A percentile compares a stretch with the other conserved stretches of the same genome.
Evolutionary conservation across 2,797 vertebrate genomes (phyloP).

Genomic region (Manis pentadactyla): DNA sequence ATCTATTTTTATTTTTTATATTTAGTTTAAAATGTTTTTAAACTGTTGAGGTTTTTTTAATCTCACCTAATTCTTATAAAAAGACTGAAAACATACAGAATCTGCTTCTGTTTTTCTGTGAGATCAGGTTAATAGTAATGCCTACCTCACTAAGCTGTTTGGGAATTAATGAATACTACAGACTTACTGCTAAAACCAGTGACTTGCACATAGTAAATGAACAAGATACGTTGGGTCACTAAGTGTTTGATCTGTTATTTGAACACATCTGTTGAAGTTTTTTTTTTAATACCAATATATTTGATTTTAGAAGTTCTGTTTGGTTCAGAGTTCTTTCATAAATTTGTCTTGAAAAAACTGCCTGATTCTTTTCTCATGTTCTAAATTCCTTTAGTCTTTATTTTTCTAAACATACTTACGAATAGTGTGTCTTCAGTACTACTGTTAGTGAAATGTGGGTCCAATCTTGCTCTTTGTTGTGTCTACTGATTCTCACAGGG

Average conservation of each 20-base stretch:
- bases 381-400: conserved; percentile 20
- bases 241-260: not conserved
- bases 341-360: conserved; percentile 14
- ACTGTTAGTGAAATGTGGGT: not conserved
- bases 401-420: not conserved
- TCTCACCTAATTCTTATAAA: conserved; percentile 4
- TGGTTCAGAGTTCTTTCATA: conserved; percentile 22
- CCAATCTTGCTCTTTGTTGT: not conserved
- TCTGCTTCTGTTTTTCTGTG: not conserved
- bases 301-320: conserved; percentile 23
- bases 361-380: not conserved
- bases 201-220: not conserved
- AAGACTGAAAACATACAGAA: not conserved
- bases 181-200: not conserved
- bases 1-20: not conserved
- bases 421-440: not conserved
- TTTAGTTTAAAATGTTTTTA: not conserved
- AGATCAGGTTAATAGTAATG: not conserved
- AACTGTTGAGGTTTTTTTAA: not conserved
- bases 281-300: not conserved
- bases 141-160: not conserved
- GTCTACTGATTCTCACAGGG: not conserved
- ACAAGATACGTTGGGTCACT: not conserved
- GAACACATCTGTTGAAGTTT: not conserved
- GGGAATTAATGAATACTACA: not conserved